Conservation (phyloP, 2,113 vertebrate genomes). For the Anarhynchus alexandrinus region DNA sequence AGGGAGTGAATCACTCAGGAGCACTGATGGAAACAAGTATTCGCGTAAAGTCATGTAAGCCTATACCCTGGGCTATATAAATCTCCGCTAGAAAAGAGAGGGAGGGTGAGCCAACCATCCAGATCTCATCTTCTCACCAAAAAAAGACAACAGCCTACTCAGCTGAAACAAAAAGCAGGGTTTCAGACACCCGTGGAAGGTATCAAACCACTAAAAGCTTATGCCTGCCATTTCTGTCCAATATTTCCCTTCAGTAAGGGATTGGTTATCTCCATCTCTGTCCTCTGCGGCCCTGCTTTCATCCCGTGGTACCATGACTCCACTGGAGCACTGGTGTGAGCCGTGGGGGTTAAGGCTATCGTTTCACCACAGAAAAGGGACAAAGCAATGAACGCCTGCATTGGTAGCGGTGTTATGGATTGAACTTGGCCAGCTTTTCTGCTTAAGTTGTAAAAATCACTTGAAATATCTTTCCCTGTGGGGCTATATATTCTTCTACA, state of each 20-base stretch:
- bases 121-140: neutral
- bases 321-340: neutral
- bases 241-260: neutral
- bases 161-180: neutral
- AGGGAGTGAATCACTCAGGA: neutral
- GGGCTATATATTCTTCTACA: conserved; percentile 23
- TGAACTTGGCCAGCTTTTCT: neutral
- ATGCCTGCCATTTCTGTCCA: neutral
- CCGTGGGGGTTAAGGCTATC: neutral
- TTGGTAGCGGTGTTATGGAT: neutral
- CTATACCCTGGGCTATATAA: neutral
- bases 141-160: neutral
- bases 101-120: neutral
- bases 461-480: neutral
- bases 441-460: conserved; percentile 9
- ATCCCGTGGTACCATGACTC: neutral
- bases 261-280: neutral
- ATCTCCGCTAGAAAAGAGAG: neutral
- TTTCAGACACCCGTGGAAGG: neutral
- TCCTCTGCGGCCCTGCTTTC: neutral
- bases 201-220: neutral
- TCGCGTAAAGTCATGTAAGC: neutral
- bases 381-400: neutral
- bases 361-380: neutral
- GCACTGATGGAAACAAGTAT: neutral